phyloP scores from a whole-genome alignment of 2,113 vertebrate species.

The Seriola quinqueradiata region DNA sequence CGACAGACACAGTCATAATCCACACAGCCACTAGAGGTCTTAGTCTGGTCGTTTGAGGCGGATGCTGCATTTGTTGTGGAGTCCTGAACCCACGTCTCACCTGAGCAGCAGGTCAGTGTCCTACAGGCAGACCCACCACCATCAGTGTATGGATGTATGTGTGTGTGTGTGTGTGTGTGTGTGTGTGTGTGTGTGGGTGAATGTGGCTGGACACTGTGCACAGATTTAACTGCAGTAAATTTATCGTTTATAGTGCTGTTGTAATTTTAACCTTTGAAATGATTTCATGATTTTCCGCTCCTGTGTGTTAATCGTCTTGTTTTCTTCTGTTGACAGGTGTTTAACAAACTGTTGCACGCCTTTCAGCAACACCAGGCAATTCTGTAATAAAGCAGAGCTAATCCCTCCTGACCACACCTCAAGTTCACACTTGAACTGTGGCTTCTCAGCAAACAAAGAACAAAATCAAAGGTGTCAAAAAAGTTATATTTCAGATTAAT shows the following conservation, averaged over 20 bases:
- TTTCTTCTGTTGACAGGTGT: too few species aligned
- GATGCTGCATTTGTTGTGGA: neutral
- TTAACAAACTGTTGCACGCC: neutral
- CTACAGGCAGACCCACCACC: neutral
- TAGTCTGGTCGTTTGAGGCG: neutral
- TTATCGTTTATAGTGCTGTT: too few species aligned
- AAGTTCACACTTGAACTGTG: neutral
- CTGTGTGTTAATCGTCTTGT: neutral
- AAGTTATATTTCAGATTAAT: neutral
- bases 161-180: neutral
- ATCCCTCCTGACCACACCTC: neutral
- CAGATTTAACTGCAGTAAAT: too few species aligned
- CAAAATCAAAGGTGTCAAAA: neutral
- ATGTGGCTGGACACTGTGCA: neutral
- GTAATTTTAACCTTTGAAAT: too few species aligned
- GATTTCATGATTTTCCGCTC: neutral
- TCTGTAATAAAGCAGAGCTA: too few species aligned
- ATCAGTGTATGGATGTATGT: neutral
- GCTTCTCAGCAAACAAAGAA: neutral
- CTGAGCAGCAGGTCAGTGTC: neutral
- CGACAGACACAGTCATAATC: neutral
- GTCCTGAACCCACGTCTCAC: neutral
- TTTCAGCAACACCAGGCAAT: neutral
- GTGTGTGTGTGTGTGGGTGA: neutral
- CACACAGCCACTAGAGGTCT: neutral